Evolutionary conservation across 2,888 invertebrate species (phyloP).

Genomic region (Eilema caniola): DNA sequence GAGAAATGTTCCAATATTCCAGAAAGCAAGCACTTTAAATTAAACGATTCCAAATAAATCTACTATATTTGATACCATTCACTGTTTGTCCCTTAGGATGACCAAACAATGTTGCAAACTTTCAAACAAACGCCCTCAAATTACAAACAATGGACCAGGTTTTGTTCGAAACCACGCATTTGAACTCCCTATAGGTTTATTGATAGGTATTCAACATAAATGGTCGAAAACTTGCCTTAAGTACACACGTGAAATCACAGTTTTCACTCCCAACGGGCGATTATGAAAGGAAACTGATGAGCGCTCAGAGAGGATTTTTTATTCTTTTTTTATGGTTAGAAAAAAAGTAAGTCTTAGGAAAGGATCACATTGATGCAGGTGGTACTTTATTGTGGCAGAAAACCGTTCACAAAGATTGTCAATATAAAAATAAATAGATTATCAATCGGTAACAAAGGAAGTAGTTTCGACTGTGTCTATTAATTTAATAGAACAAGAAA

Average conservation of each 20-base stretch:
- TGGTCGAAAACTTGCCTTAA: constrained; percentile 32
- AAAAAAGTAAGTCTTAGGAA: constrained; percentile 44
- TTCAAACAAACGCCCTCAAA: constrained; percentile 15
- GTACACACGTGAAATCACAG: constrained; percentile 52
- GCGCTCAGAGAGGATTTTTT: constrained; percentile 43
- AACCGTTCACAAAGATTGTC: too few relatives aligned
- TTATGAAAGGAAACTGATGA: constrained; percentile 63
- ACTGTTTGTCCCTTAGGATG: constrained; percentile 1
- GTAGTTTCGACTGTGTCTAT: too few relatives aligned
- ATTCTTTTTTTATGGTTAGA: constrained; percentile 31
- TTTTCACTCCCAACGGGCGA: constrained; percentile 38
- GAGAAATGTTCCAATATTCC: neutral
- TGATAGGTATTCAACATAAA: constrained; percentile 35
- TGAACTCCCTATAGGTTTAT: constrained; percentile 21
- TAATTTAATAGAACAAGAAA: neutral
- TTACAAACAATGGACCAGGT: constrained; percentile 9
- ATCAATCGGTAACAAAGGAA: too few relatives aligned
- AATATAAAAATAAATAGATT: too few relatives aligned
- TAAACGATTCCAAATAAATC: neutral
- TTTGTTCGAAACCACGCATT: neutral
- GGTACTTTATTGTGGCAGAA: neutral
- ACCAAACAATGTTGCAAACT: neutral
- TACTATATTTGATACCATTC: neutral
- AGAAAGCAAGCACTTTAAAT: neutral
- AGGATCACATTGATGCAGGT: constrained; percentile 18